These are phyloP conservation scores for Ganaspis brasiliensis DNA, from an alignment of 2,888 invertebrate genomes.

Conservation along the genomic window DNA sequence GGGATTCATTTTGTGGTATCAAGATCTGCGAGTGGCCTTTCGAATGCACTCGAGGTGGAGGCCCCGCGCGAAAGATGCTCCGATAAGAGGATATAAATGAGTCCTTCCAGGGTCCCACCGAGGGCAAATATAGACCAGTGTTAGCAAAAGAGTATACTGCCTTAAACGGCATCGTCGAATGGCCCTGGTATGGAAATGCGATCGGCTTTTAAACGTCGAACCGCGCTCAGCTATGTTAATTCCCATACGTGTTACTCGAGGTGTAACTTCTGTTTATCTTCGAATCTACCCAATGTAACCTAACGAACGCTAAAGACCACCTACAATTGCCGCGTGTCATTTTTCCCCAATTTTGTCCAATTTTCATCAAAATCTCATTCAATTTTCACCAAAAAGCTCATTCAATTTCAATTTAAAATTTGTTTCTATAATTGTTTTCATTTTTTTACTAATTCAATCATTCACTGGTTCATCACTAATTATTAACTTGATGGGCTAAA, in stretches of 20 bases:
- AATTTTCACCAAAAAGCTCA: no score
- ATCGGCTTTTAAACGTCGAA: conserved; percentile 75
- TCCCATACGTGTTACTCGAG: conserved; percentile 75
- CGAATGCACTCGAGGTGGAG: conserved; percentile 39
- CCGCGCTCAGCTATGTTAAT: conserved; percentile 76
- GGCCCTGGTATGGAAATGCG: conserved; percentile 78
- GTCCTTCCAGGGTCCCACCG: conserved; percentile 67
- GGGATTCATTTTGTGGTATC: conserved; percentile 25
- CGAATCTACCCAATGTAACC: conserved; percentile 75
- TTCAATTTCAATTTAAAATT: no score
- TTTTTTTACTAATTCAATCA: no score
- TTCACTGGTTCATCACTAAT: no score
- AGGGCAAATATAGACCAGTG: conserved; percentile 74
- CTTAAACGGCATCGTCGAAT: conserved; percentile 70
- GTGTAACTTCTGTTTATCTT: conserved; percentile 79
- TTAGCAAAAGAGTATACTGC: conserved; percentile 57
- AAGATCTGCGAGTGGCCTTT: conserved; percentile 38
- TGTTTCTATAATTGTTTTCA: no score
- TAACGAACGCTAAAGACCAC: conserved; percentile 74
- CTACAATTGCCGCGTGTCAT: conserved; percentile 64
- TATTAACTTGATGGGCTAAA: no score
- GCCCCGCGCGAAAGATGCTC: conserved; percentile 65
- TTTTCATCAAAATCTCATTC: neutral
- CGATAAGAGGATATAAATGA: conserved; percentile 74
- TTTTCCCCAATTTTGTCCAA: neutral